Conservation (phyloP, 2,113 vertebrate genomes). For the Oreochromis niloticus region DNA sequence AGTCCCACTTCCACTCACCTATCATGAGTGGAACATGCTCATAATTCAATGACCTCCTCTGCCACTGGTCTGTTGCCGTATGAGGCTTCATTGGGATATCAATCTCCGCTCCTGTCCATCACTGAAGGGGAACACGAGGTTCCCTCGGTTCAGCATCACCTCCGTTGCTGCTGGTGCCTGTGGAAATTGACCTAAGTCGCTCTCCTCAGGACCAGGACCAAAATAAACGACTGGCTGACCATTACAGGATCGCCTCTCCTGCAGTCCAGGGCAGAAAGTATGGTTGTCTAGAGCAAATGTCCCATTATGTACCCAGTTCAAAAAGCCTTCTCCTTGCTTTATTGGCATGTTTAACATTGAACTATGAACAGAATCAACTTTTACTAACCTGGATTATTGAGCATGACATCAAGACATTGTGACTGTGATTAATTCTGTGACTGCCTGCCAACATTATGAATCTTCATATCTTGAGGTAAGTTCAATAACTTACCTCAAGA, state of each 20-base stretch:
- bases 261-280: background rate
- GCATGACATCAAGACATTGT: background rate
- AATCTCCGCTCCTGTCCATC: background rate
- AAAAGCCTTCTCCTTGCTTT: background rate
- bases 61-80: background rate
- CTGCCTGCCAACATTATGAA: too few relatives aligned
- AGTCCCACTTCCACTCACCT: background rate
- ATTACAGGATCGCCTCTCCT: background rate
- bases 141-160: background rate
- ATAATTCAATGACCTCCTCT: background rate
- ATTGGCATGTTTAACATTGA: background rate
- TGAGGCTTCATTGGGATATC: background rate
- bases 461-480: too few relatives aligned
- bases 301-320: fast-evolving
- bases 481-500: background rate
- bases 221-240: too few relatives aligned
- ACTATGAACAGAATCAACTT: background rate
- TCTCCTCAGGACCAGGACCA: too few relatives aligned
- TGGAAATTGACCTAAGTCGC: background rate
- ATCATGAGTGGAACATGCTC: background rate
- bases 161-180: background rate
- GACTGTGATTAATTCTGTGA: background rate
- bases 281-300: background rate
- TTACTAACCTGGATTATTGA: background rate
- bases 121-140: background rate